Evolutionary conservation across 2,797 vertebrate species (phyloP).

Genomic region (Eurystomus glaucurus): DNA sequence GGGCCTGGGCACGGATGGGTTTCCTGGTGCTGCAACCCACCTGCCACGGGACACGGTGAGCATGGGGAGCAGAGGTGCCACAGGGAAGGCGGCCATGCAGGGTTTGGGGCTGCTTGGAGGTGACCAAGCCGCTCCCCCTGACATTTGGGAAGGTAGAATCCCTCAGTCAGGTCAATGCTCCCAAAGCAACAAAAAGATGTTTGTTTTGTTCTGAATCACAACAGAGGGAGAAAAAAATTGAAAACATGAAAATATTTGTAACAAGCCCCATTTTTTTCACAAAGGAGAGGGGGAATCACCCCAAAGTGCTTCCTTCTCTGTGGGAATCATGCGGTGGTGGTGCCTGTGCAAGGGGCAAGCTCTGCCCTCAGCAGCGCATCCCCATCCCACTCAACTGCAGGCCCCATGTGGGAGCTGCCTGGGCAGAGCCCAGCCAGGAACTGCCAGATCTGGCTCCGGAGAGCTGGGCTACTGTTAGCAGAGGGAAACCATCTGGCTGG

Average conservation of each 20-base stretch:
- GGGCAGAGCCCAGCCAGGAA: background rate
- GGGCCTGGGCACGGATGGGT: background rate
- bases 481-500: background rate
- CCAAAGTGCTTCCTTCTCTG: background rate
- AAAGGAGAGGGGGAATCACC: background rate
- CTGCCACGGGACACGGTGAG: background rate
- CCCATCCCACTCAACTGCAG: accelerated
- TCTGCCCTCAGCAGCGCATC: accelerated
- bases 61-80: accelerated
- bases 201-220: background rate
- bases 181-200: background rate
- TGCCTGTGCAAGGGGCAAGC: background rate
- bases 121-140: background rate
- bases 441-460: background rate
- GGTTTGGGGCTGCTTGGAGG: background rate
- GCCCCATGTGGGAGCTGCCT: background rate
- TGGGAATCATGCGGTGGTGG: accelerated
- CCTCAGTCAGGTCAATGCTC: background rate
- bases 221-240: background rate
- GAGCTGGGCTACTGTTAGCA: background rate
- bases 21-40: background rate
- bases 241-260: background rate
- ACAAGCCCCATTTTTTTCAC: accelerated
- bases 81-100: background rate
- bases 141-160: background rate